Percentiles rank a stretch among this genome's conserved stretches.
Conservation (phyloP, 2,113 vertebrate genomes). For the Helogale parvula region DNA sequence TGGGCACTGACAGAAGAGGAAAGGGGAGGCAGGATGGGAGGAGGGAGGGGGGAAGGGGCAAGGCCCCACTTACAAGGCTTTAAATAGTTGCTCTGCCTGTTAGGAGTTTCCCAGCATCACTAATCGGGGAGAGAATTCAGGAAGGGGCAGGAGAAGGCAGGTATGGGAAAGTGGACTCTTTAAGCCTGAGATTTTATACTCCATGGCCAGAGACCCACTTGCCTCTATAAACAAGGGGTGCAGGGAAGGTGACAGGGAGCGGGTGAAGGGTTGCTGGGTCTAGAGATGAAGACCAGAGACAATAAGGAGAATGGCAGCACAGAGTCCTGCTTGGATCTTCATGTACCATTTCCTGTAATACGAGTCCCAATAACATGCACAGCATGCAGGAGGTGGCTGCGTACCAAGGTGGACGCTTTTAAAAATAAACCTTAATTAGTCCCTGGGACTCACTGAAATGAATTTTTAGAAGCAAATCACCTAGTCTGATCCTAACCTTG, state of each 20-base stretch:
- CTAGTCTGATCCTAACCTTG: conserved; percentile 66
- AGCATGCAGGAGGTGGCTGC: conserved; percentile 73
- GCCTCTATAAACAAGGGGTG: conserved; percentile 12
- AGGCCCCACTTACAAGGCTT: conserved; percentile 39
- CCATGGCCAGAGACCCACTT: conserved; percentile 24
- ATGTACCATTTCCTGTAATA: conserved; percentile 55
- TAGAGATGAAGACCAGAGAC: conserved; percentile 52
- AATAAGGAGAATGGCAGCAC: conserved; percentile 53
- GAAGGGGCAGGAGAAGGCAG: not conserved
- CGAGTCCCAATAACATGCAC: conserved; percentile 72
- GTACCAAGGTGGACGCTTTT: conserved; percentile 70
- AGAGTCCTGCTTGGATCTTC: conserved; percentile 35
- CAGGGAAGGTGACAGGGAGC: conserved; percentile 6
- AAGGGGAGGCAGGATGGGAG: not conserved
- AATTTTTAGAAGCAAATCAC: conserved; percentile 75
- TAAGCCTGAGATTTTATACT: conserved; percentile 5
- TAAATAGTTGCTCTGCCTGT: conserved; percentile 53
- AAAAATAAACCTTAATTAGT: conserved; percentile 74
- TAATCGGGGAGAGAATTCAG: not conserved
- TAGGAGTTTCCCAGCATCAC: conserved; percentile 51
- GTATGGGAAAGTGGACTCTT: conserved; percentile 9
- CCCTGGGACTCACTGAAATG: conserved; percentile 78
- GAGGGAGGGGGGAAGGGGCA: not conserved
- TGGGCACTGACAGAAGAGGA: conserved; percentile 19
- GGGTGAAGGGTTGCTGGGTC: conserved; percentile 13